Evolutionary conservation across 2,797 vertebrate species (phyloP).

Genomic region (Yasuhikotakia modesta): DNA sequence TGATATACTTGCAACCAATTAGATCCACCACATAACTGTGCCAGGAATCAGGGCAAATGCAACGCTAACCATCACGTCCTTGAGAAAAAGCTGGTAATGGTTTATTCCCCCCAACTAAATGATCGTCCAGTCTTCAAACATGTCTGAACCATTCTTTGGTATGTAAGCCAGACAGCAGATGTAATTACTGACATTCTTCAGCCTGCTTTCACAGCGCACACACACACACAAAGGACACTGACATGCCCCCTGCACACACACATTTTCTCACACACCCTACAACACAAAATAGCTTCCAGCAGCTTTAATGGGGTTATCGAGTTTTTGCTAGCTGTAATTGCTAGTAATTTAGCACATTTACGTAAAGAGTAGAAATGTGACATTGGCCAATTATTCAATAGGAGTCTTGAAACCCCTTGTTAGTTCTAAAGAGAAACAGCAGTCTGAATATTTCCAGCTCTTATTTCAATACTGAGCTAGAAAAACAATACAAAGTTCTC

Average conservation of each 20-base stretch:
- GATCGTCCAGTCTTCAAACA: constrained; percentile 42
- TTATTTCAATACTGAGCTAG: neutral
- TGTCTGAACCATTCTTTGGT: constrained; percentile 17
- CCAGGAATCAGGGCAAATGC: neutral
- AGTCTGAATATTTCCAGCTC: constrained; percentile 6
- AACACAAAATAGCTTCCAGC: neutral
- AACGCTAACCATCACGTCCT: neutral
- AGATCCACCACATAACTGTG: neutral
- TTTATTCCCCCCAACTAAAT: constrained; percentile 24
- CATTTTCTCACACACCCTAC: constrained; percentile 19
- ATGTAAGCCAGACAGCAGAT: constrained; percentile 33
- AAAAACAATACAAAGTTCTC: neutral
- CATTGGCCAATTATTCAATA: constrained; percentile 39
- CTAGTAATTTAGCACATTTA: constrained; percentile 46
- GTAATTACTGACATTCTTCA: constrained; percentile 43
- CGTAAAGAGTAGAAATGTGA: constrained; percentile 40
- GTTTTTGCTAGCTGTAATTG: constrained; percentile 41
- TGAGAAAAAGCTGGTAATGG: neutral
- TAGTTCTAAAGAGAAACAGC: constrained; percentile 13
- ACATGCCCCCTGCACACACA: neutral
- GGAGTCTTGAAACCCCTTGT: constrained; percentile 17
- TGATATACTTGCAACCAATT: constrained; percentile 1
- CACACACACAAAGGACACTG: constrained; percentile 11
- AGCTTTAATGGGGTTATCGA: constrained; percentile 24
- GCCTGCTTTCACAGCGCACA: constrained; percentile 19